Percentiles rank a stretch among this genome's conserved stretches.
Evolutionary conservation across 92 coral and sea anemone genomes (phyloP).

Genomic region (Epizoanthus stellaris): DNA sequence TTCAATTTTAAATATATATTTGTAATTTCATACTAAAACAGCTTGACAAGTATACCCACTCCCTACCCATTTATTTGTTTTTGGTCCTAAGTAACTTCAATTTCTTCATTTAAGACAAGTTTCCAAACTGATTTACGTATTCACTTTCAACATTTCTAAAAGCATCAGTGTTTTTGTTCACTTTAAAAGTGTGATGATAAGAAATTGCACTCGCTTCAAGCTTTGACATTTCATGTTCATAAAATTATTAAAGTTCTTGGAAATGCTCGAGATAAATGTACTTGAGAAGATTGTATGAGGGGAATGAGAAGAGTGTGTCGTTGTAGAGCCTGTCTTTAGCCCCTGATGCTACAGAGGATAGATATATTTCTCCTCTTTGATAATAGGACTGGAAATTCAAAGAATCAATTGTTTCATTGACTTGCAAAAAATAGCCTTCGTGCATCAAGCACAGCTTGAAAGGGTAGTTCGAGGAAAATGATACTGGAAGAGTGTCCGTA

Average conservation of each 20-base stretch:
- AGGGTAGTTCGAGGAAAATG: conserved; percentile 16
- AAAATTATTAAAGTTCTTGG: conserved; percentile 19
- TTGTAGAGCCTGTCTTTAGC: conserved; percentile 23
- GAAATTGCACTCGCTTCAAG: not conserved
- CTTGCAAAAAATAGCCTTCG: conserved; percentile 30
- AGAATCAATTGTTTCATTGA: conserved; percentile 4
- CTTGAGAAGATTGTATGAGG: conserved; percentile 19
- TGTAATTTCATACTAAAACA: too few relatives aligned
- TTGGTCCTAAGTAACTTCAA: too few relatives aligned
- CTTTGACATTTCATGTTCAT: not conserved
- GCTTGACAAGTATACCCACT: too few relatives aligned
- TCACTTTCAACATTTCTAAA: too few relatives aligned
- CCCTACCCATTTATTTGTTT: too few relatives aligned
- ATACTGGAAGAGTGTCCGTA: conserved; percentile 5
- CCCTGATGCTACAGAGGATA: not conserved
- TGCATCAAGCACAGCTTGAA: conserved; percentile 9
- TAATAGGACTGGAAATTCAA: conserved; percentile 2
- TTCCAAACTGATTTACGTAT: too few relatives aligned
- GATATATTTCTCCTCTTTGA: not conserved
- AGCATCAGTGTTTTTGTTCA: too few relatives aligned
- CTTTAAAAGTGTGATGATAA: too few relatives aligned
- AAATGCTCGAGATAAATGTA: conserved; percentile 35
- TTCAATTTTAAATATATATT: too few relatives aligned
- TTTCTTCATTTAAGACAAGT: too few relatives aligned
- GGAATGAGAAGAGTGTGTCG: too few relatives aligned